Evolutionary conservation across 2,797 vertebrate species (phyloP).

Genomic region (Cuculus canorus): DNA sequence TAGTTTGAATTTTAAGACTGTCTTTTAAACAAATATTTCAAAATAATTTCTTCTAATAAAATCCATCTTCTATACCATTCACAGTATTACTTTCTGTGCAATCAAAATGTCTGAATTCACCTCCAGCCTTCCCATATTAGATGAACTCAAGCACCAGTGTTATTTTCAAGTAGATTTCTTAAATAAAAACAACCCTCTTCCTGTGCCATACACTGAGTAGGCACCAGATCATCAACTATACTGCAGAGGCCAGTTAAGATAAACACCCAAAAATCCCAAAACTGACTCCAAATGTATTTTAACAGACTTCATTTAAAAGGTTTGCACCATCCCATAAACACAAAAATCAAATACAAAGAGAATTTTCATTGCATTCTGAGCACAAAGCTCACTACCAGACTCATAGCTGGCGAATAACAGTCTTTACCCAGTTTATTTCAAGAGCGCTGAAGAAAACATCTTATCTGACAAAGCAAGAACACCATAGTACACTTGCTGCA

Average conservation of each 20-base stretch:
- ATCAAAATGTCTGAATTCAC: not conserved
- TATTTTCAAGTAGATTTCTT: not conserved
- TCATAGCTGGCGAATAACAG: not conserved
- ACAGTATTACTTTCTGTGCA: not conserved
- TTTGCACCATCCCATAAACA: not conserved
- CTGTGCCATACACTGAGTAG: not conserved
- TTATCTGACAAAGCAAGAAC: not conserved
- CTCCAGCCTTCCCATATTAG: not conserved
- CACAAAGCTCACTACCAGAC: not conserved
- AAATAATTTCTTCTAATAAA: not conserved
- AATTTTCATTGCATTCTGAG: not conserved
- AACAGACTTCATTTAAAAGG: not conserved
- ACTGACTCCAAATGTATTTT: not conserved
- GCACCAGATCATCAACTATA: not conserved
- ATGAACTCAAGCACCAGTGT: not conserved
- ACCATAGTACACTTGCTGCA: not conserved
- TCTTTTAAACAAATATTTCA: not conserved
- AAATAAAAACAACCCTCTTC: not conserved
- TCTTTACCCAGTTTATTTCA: not conserved
- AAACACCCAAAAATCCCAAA: not conserved
- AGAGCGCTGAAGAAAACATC: not conserved
- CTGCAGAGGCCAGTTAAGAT: not conserved
- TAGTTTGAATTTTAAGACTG: not conserved
- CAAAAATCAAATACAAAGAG: not conserved
- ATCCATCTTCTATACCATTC: not conserved